These are phyloP conservation scores for Hephaestus fuliginosus DNA, from an alignment of 2,797 vertebrate genomes.

Conservation along the genomic window DNA sequence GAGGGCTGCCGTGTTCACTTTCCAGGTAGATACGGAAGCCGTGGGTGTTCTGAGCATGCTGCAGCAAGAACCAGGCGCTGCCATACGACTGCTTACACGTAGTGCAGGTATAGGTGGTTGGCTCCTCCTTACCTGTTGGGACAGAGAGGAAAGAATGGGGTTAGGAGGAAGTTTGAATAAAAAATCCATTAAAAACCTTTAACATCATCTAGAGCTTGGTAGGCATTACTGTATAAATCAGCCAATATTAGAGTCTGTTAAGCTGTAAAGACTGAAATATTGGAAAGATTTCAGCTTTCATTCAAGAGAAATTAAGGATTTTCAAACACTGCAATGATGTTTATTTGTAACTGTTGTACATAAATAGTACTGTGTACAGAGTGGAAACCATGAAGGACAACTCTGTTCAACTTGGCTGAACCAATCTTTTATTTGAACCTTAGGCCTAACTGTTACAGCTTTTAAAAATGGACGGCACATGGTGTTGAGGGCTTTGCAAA, in stretches of 20 bases:
- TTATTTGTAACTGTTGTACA: slow-evolving; percentile 18
- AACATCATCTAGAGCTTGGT: not conserved
- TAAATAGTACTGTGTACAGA: slow-evolving; percentile 7
- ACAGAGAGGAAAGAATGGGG: slow-evolving; percentile 70
- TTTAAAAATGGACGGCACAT: slow-evolving; percentile 70
- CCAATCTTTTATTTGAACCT: slow-evolving; percentile 61
- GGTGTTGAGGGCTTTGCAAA: slow-evolving; percentile 73
- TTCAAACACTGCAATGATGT: not conserved
- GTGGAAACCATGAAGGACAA: slow-evolving; percentile 37
- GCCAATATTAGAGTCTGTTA: not conserved
- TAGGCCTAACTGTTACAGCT: slow-evolving; percentile 70
- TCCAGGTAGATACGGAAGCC: slow-evolving; percentile 99
- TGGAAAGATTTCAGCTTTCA: not conserved
- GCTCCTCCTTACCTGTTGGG: slow-evolving; percentile 98
- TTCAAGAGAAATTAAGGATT: not conserved
- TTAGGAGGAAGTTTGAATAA: slow-evolving; percentile 15
- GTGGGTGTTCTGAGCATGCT: slow-evolving; percentile 99
- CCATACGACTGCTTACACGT: slow-evolving; percentile 99
- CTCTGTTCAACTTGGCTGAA: slow-evolving; percentile 51
- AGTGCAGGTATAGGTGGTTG: slow-evolving; percentile 99
- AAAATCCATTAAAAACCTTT: not conserved
- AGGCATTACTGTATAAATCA: not conserved
- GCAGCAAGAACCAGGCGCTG: slow-evolving; percentile 99
- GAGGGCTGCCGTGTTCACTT: slow-evolving; percentile 98
- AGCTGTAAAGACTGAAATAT: not conserved